Evolutionary conservation across 2,888 invertebrate species (phyloP), one percentile per base, ranked within the genome.

Genomic region (Hemistola chrysoprasaria): DNA sequence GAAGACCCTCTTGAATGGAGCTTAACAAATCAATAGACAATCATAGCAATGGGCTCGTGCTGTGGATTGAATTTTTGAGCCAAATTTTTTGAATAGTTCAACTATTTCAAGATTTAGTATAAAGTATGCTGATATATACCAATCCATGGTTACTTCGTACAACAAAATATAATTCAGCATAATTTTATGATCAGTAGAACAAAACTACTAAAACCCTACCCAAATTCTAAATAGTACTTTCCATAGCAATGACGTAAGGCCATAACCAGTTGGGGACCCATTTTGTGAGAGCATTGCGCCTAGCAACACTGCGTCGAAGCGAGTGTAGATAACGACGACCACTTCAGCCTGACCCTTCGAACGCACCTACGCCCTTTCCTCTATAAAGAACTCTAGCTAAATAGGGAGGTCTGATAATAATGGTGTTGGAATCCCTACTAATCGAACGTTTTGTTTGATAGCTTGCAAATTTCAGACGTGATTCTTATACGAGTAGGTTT

Each of bases 271-370:
- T 60, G 64, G 65, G 66, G 71, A 30, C 56, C 44, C 33, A 46
- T 46, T 73, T 65, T 77, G 76, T 73, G 74, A 74, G 68, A 64
- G 65, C 63, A 20, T 36, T 38, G 31, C 42, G 35, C 81, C 58
- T 83, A 71, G 82, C 75, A 83, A 84, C 81, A 74, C 69, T 81
- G 78, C 81, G 79, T 72, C 62, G 62, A 25, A 49, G 43, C 35
- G 35, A 40, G 25, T 34, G 20, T 25, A 28, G 41, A 40, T 38
- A 49, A 36, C 38, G 22, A 34, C 28, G 36, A 34, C 49, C 46
- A 50, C 11, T 34, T 6, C 36, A 38, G 20, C 2, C 1, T 7
- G 50, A 46, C 32, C 50, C 30, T 30, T 40, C 1, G 23, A 24
- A 35, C 49, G 32, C 44, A 47, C 43, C 22, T 24, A 43, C 43